phyloP scores from a whole-genome alignment of 1,140 invertebrate genomes.

The Latrodectus geometricus region DNA sequence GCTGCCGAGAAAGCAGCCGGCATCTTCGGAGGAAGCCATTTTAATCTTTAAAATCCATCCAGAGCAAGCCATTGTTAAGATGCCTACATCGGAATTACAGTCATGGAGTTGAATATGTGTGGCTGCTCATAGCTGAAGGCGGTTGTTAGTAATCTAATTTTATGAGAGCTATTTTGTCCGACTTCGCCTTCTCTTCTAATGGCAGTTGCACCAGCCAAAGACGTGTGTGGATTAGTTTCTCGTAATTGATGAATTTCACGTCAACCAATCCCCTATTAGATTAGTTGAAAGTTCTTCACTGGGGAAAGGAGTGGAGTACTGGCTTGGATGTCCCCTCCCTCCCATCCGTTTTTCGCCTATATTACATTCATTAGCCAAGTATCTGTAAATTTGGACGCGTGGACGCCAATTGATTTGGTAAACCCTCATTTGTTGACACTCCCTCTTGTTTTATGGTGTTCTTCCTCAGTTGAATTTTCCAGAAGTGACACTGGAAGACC shows the following conservation, averaged over 20 bases:
- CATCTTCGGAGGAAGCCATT: not conserved
- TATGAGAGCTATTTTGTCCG: constrained; percentile 49
- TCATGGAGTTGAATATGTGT: constrained; percentile 7
- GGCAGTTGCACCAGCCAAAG: constrained; percentile 5
- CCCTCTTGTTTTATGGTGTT: constrained; percentile 5
- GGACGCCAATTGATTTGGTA: constrained; percentile 10
- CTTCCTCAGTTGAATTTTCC: constrained; percentile 1
- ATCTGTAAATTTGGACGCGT: not conserved
- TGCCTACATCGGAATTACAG: constrained; percentile 23
- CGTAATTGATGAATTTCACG: constrained; percentile 56
- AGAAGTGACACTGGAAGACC: not conserved
- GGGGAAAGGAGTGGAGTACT: not conserved
- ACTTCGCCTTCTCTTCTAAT: constrained; percentile 36
- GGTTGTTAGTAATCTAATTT: constrained; percentile 53
- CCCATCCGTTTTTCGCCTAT: constrained; percentile 16
- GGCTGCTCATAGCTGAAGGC: constrained; percentile 17
- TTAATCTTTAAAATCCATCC: not conserved
- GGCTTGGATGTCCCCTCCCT: not conserved
- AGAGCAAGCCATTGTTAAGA: constrained; percentile 4
- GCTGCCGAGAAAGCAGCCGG: not conserved
- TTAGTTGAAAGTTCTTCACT: constrained; percentile 22
- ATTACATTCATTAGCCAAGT: constrained; percentile 27
- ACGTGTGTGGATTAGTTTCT: constrained; percentile 53
- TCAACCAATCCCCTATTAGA: constrained; percentile 36
- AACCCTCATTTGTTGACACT: constrained; percentile 23